Evolutionary conservation across 2,797 vertebrate genomes (phyloP), one percentile per base, ranked within the genome.

Genomic region (Varecia variegata): DNA sequence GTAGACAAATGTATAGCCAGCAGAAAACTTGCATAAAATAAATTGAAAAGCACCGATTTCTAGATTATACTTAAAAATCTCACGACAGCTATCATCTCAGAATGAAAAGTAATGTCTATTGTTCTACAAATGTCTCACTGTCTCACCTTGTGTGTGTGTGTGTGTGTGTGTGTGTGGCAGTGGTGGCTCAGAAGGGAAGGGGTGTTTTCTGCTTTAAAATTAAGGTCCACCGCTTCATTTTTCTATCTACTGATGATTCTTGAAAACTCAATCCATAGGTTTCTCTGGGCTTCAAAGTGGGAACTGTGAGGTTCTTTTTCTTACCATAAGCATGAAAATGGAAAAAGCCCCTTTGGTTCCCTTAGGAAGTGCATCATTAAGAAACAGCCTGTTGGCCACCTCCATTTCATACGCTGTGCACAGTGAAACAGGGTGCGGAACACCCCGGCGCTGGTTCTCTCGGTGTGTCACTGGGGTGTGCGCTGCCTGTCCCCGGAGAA

Each of bases 1-100:
- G 3, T 76, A 60, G 95, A 71, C 88, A 93, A 93, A 90, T 71
- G 90, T 15, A 15, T 80, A 95, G 84, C 84, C 91, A 67, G 76
- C 35, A 90, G 38, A 85, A 70, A 88, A 82, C 43, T 88, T 71
- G 21, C 50, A 62, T 32, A 70, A 74, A 88, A 54, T 25, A 81
- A 88, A 90, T 5, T 77, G 54, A 90, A 88, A 83, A n/a, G 27
- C 76, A 81, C 2, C 38, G 27, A 9, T 67, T 90, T 92, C 54
- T 82, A 82, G 70, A 70, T 65, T 62, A n/a, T 79, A 56, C n/a
- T 68, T 90, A 56, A 85, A 94, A 95, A 67, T 90, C 67, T 90
- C 62, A 7, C 12, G 81, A 79, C 30, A 68, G 56, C 52, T 14
- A 54, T 35, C 45, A 74, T 45, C 17, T 84, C 58, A 77, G 89